These are phyloP conservation scores for pig (Sus scrofa) DNA, from an alignment of 2,113 vertebrate species.

Conservation along the genomic window T2T-Sscrofa CM000820.6:94304501-94305000, in stretches of 20 bases:
- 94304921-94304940: too few relatives aligned
- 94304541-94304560: neutral
- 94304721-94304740: neutral
- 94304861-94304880: too few relatives aligned
- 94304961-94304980: too few relatives aligned
- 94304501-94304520: neutral
- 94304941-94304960: too few relatives aligned
- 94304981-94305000: too few relatives aligned
- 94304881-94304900: too few relatives aligned
- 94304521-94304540: conserved; percentile 12
- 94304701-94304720: neutral
- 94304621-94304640: neutral
- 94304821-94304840: too few relatives aligned
- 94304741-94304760: neutral
- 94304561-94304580: neutral
- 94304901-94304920: too few relatives aligned
- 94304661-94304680: neutral
- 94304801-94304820: too few relatives aligned
- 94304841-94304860: too few relatives aligned
- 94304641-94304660: neutral
- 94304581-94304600: neutral
- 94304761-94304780: too few relatives aligned
- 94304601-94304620: neutral
- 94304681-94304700: neutral
- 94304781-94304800: too few relatives aligned